Conservation (phyloP, 64 coral and sea anemone genomes). For the Platygyra sinensis region DNA sequence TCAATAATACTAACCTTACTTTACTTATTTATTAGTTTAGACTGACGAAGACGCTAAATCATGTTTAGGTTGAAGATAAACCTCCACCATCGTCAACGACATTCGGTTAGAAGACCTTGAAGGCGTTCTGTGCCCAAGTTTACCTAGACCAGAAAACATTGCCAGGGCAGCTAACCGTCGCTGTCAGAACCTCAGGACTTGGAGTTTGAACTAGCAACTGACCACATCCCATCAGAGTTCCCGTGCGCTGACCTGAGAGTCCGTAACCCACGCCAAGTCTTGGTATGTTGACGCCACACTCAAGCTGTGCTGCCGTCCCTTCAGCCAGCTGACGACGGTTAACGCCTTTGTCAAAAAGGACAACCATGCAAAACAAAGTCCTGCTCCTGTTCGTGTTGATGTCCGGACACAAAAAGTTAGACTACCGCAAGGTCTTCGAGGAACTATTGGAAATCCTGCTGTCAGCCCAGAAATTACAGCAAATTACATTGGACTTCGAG, state of each 20-base stretch:
- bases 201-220: constrained; percentile 28
- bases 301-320: constrained; percentile 37
- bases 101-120: constrained; percentile 25
- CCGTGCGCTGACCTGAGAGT: constrained; percentile 26
- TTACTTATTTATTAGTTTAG: no score
- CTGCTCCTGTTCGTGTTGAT: no score
- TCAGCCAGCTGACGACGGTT: constrained; percentile 42
- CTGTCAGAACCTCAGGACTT: constrained; percentile 8
- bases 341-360: constrained; percentile 59
- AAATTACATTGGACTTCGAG: no score
- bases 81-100: not conserved
- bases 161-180: no score
- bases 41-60: no score
- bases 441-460: constrained; percentile 23
- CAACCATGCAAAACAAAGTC: no score
- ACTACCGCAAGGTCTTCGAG: constrained; percentile 20
- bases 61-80: no score
- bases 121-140: not conserved
- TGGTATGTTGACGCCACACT: constrained; percentile 50
- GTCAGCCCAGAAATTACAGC: not conserved
- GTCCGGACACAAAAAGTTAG: constrained; percentile 2
- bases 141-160: constrained; percentile 9
- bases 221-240: constrained; percentile 40
- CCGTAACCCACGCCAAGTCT: constrained; percentile 30
- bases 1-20: no score